These are phyloP conservation scores for Penaeus chinensis DNA, from an alignment of 1,140 invertebrate genomes.

Conservation along the genomic window DNA sequence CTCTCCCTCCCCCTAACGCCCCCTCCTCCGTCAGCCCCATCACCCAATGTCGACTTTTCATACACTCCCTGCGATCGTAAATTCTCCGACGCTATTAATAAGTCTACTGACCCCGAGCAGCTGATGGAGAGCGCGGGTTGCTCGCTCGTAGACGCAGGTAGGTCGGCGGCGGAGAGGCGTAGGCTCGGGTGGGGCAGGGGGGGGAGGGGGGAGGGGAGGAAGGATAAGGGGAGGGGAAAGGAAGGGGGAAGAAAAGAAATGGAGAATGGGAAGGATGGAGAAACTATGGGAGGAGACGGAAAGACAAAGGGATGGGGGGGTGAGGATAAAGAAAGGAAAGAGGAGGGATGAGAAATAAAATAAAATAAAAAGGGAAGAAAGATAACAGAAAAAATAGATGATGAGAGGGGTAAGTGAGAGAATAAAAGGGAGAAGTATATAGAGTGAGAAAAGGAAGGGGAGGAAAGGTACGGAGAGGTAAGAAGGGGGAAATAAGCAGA, in stretches of 20 bases:
- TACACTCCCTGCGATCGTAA: too few relatives aligned
- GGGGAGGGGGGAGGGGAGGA: too few relatives aligned
- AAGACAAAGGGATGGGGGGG: not conserved
- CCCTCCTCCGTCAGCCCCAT: too few relatives aligned
- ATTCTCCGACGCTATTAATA: too few relatives aligned
- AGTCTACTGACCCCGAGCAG: too few relatives aligned
- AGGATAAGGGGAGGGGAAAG: not conserved
- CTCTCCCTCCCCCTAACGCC: too few relatives aligned
- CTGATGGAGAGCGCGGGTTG: too few relatives aligned
- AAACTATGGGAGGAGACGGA: not conserved
- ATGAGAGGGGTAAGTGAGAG: not conserved
- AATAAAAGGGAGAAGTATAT: not conserved
- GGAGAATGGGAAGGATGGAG: not conserved
- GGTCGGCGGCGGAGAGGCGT: too few relatives aligned
- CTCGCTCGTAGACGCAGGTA: too few relatives aligned
- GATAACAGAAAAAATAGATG: not conserved
- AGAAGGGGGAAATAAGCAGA: not conserved
- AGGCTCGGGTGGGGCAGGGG: too few relatives aligned
- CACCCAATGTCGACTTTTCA: too few relatives aligned
- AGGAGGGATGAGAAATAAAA: not conserved
- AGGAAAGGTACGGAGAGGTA: not conserved
- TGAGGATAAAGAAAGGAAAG: not conserved
- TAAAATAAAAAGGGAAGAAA: not conserved
- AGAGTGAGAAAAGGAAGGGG: not conserved
- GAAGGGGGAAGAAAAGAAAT: not conserved